Evolutionary conservation across 2,113 vertebrate genomes (phyloP).

Genomic region (Engraulis encrasicolus): DNA sequence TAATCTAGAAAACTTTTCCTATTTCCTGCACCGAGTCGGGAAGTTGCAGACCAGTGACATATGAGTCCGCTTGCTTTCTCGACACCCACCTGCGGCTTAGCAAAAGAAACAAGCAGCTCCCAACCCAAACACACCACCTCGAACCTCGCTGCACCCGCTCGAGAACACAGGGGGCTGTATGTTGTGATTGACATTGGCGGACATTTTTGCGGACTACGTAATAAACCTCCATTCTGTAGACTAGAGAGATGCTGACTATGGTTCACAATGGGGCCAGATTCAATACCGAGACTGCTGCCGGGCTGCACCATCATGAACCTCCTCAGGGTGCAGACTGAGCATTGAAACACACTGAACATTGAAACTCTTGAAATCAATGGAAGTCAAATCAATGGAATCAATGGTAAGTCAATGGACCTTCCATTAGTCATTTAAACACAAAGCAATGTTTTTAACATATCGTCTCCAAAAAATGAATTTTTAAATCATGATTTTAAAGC

Average conservation of each 20-base stretch:
- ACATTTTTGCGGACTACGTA: neutral
- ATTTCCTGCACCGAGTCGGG: slow-evolving; percentile 1
- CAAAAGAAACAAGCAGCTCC: slow-evolving; percentile 6
- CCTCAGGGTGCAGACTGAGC: neutral
- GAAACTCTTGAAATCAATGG: too few species aligned
- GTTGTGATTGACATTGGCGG: neutral
- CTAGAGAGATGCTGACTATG: neutral
- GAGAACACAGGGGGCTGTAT: neutral
- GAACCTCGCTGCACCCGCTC: neutral
- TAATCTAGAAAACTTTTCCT: slow-evolving; percentile 8
- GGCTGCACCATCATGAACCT: neutral
- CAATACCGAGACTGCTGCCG: neutral
- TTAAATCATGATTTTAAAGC: too few species aligned
- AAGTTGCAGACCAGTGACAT: neutral
- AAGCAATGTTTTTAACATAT: too few species aligned
- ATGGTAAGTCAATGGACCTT: too few species aligned
- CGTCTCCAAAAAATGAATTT: too few species aligned
- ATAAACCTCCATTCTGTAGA: neutral
- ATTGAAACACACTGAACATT: neutral
- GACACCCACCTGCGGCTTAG: slow-evolving; percentile 8
- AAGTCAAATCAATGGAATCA: too few species aligned
- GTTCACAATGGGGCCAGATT: neutral
- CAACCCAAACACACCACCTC: slow-evolving; percentile 2
- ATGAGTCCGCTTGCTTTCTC: neutral
- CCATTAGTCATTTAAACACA: too few species aligned